Evolutionary conservation across 2,113 vertebrate species (phyloP), one percentile per base, ranked within the genome.

Genomic region (Sialia sialis): DNA sequence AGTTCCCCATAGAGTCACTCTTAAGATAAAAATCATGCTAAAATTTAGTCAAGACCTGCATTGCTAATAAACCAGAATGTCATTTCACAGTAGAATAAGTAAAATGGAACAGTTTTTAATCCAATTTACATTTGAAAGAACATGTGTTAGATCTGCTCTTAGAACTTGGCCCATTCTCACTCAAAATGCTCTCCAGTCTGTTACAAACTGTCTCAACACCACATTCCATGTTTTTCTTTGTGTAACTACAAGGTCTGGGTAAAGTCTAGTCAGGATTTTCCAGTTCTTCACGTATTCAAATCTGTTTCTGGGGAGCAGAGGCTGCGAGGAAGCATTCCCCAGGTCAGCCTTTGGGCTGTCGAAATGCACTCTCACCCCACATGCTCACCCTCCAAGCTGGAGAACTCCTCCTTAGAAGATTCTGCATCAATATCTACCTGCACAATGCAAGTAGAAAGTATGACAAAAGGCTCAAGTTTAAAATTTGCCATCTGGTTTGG

Each of bases 51-150:
- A 77, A 25, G 84, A 92, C 80, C 74, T 95, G 67, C 84, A 90
- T 87, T 76, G 17, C 56, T 96, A 96, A 95, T 96, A 95, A 96
- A 95, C 32, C 68, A 87, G 89, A 90, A 90, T 90, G 80, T 88
- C 90, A 84, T 93, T 93, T 96, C 27, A 66, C 72, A 84, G 84
- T 72, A 89, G 43, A 84, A 41, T 84, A 94, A 95, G 64, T 89
- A 82, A 94, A 96, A 85, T 84, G 49, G 63, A 95, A 77, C 89
- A 92, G 46, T 73, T 95, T 95, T 94, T 70, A 92, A 95, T 88
- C 92, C 82, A 95, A 90, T 95, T 97, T 97, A 82, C 66, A 93
- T 94, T 95, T 95, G 67, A 92, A 88, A 72, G 68, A 84, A 52
- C 87, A 94, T 66, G 76, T 94, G 94, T 82, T 91, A 94, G 43